These are phyloP conservation scores for Pterostichus niger DNA, from an alignment of 2,888 invertebrate genomes.

Conservation along the genomic window DNA sequence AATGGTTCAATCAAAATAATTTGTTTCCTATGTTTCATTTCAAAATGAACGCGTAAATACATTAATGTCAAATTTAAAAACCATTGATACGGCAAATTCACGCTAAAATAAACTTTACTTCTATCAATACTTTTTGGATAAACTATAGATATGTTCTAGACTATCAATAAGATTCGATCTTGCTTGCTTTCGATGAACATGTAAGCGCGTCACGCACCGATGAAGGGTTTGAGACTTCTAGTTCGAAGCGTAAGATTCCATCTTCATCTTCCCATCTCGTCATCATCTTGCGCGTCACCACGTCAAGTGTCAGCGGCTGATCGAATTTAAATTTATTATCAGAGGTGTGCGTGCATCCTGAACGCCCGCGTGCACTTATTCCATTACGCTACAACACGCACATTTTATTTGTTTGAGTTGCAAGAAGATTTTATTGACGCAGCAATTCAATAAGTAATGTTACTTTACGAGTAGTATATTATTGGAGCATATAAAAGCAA, in stretches of 20 bases:
- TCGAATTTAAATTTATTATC: slow-evolving; percentile 46
- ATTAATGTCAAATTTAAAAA: too few relatives aligned
- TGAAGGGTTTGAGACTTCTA: neutral
- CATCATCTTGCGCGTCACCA: slow-evolving; percentile 15
- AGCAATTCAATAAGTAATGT: slow-evolving; percentile 44
- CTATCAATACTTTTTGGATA: too few relatives aligned
- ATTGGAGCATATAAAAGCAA: slow-evolving; percentile 19
- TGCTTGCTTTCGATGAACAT: too few relatives aligned
- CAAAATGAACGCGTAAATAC: too few relatives aligned
- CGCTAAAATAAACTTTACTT: too few relatives aligned
- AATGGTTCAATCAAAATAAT: too few relatives aligned
- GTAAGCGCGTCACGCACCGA: neutral
- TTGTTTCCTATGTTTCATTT: too few relatives aligned
- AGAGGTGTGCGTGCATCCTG: slow-evolving; percentile 17
- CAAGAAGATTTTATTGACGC: slow-evolving; percentile 28
- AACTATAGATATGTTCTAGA: too few relatives aligned
- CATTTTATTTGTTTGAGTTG: slow-evolving; percentile 14
- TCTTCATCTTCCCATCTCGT: slow-evolving; percentile 18
- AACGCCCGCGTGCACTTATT: slow-evolving; percentile 31
- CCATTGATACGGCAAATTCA: too few relatives aligned
- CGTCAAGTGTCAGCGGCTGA: slow-evolving; percentile 31
- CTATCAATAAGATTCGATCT: too few relatives aligned
- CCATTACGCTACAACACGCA: slow-evolving; percentile 26
- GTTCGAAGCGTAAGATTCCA: neutral
- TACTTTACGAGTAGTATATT: neutral